phyloP scores from a whole-genome alignment of 2,113 vertebrate species.

The Varanus komodoensis region DNA sequence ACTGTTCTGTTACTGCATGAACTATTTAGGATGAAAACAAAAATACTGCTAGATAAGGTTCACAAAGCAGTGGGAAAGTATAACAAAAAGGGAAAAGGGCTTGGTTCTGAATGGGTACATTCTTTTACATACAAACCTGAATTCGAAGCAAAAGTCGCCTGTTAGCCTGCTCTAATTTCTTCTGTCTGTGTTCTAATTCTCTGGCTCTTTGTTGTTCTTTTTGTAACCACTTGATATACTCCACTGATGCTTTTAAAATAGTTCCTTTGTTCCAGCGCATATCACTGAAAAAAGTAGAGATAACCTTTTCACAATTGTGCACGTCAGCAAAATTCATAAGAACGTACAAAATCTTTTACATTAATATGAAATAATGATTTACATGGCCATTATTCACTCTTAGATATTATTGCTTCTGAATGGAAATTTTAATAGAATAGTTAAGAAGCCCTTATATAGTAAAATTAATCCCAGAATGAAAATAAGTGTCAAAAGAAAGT shows the following conservation, averaged over 20 bases:
- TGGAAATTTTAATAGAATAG: constrained; percentile 99
- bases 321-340: constrained; percentile 94
- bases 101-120: constrained; percentile 13
- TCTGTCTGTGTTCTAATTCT: constrained; percentile 95
- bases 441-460: constrained; percentile 96
- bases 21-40: constrained; percentile 28
- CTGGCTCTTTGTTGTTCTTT: constrained; percentile 96
- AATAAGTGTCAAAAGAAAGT: constrained; percentile 91
- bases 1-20: background rate
- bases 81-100: constrained; percentile 2
- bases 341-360: constrained; percentile 91
- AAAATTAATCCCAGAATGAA: constrained; percentile 99
- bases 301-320: constrained; percentile 93
- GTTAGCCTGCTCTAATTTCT: constrained; percentile 96
- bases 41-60: constrained; percentile 57
- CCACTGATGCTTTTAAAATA: constrained; percentile 99
- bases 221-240: constrained; percentile 99
- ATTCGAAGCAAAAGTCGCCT: constrained; percentile 92
- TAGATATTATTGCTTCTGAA: constrained; percentile 96
- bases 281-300: constrained; percentile 91
- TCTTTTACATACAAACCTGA: constrained; percentile 85
- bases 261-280: constrained; percentile 99
- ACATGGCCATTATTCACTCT: constrained; percentile 97
- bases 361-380: constrained; percentile 98
- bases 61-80: background rate